These are phyloP conservation scores for Apus apus DNA, from an alignment of 2,113 vertebrate genomes.

Conservation along the genomic window DNA sequence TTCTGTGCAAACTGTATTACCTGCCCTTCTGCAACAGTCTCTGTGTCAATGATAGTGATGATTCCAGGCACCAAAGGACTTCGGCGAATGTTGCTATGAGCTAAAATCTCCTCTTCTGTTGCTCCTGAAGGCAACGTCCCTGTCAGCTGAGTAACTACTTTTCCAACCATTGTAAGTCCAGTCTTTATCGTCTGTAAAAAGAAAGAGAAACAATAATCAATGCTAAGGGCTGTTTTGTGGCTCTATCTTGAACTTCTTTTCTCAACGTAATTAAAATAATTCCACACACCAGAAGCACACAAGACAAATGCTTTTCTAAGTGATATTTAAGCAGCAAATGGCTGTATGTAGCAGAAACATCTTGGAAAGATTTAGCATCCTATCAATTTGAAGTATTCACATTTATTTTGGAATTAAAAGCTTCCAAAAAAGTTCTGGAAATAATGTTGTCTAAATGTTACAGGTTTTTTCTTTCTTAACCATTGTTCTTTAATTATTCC, in stretches of 20 bases:
- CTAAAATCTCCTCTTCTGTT: slow-evolving; percentile 87
- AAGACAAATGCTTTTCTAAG: neutral
- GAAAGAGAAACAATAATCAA: neutral
- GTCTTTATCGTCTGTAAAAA: slow-evolving; percentile 90
- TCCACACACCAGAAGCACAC: neutral
- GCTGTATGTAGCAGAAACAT: neutral
- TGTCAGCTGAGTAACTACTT: slow-evolving; percentile 95
- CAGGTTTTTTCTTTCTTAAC: neutral
- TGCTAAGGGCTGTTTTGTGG: neutral
- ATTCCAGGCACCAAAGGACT: slow-evolving; percentile 90
- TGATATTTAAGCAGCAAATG: neutral
- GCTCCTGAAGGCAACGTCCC: slow-evolving; percentile 89
- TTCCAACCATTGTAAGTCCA: slow-evolving; percentile 96
- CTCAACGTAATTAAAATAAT: neutral
- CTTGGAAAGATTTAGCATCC: neutral
- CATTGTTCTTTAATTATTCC: neutral
- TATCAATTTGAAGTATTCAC: neutral
- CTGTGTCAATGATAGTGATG: slow-evolving; percentile 94
- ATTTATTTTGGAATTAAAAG: neutral
- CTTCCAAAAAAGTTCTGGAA: neutral
- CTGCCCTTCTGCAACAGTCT: slow-evolving; percentile 93
- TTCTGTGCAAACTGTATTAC: slow-evolving; percentile 65
- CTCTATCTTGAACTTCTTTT: neutral
- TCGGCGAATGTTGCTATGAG: slow-evolving; percentile 85
- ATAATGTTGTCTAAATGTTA: neutral